These are phyloP conservation scores for Meriones unguiculatus DNA, from an alignment of 2,113 vertebrate genomes.

Conservation along the genomic window DNA sequence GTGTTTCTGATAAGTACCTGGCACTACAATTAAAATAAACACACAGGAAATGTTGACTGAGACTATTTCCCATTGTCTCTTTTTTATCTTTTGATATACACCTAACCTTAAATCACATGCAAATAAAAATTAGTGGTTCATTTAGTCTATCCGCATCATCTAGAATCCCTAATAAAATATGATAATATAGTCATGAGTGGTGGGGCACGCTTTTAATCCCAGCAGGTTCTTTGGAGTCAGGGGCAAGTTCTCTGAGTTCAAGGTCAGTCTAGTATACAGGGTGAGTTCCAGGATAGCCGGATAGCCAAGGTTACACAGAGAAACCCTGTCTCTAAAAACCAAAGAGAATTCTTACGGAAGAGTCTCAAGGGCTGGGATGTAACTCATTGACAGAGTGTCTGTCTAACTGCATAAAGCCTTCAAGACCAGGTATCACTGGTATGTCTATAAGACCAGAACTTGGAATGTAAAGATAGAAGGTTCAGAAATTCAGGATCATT, in stretches of 20 bases:
- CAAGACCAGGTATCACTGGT: neutral
- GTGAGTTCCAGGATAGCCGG: neutral
- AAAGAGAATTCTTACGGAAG: neutral
- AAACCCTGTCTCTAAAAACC: neutral
- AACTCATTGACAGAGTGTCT: neutral
- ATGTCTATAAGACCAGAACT: neutral
- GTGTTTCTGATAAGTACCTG: neutral
- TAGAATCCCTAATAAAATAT: slow-evolving; percentile 35
- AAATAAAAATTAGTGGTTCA: neutral
- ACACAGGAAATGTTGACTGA: slow-evolving; percentile 15
- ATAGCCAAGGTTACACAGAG: neutral
- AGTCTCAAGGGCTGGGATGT: neutral
- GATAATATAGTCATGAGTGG: neutral
- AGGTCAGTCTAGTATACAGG: neutral
- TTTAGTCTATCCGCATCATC: neutral
- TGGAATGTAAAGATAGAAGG: neutral
- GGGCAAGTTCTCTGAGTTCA: neutral
- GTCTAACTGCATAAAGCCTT: neutral
- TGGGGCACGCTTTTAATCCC: neutral
- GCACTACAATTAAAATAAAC: neutral
- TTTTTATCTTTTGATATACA: slow-evolving; percentile 11
- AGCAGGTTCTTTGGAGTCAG: neutral
- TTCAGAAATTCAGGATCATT: neutral
- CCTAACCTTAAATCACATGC: neutral
- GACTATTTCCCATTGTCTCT: neutral